Percentiles rank a stretch among this genome's conserved stretches.
These are phyloP conservation scores for Poicephalus gulielmi DNA, from an alignment of 2,113 vertebrate species.

Conservation along the genomic window DNA sequence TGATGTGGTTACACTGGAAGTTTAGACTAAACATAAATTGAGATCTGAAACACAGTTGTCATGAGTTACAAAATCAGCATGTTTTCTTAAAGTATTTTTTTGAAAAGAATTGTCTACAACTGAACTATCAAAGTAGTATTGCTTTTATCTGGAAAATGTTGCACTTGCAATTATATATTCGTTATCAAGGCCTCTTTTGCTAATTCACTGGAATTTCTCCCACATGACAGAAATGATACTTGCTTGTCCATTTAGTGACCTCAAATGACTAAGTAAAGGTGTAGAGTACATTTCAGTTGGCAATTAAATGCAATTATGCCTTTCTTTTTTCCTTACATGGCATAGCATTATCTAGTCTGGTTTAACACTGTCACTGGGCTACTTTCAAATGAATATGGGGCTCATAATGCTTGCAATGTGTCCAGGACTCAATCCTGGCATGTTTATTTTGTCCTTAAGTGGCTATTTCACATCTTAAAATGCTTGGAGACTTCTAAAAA, in stretches of 20 bases:
- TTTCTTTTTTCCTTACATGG: background rate
- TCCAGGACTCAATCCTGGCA: background rate
- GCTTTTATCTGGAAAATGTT: conserved; percentile 27
- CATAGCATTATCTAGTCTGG: background rate
- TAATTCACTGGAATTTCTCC: conserved; percentile 37
- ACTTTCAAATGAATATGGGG: background rate
- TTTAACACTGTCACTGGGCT: background rate
- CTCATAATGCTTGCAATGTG: background rate
- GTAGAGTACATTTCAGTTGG: background rate
- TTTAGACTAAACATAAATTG: conserved; percentile 66
- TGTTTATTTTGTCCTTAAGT: background rate
- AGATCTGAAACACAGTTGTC: conserved; percentile 61
- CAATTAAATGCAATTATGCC: background rate
- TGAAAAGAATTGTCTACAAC: conserved; percentile 3
- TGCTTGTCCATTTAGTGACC: background rate
- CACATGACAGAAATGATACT: background rate
- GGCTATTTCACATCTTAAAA: background rate
- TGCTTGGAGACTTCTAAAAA: background rate
- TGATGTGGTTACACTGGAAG: conserved; percentile 61
- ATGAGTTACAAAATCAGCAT: conserved; percentile 43
- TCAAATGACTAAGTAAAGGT: background rate
- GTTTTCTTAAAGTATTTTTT: conserved; percentile 26
- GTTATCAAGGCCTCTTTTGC: conserved; percentile 14
- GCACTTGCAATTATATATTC: background rate
- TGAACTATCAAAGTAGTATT: conserved; percentile 2